Conservation (phyloP, 1,140 invertebrate genomes). For the Amyelois transitella region DNA sequence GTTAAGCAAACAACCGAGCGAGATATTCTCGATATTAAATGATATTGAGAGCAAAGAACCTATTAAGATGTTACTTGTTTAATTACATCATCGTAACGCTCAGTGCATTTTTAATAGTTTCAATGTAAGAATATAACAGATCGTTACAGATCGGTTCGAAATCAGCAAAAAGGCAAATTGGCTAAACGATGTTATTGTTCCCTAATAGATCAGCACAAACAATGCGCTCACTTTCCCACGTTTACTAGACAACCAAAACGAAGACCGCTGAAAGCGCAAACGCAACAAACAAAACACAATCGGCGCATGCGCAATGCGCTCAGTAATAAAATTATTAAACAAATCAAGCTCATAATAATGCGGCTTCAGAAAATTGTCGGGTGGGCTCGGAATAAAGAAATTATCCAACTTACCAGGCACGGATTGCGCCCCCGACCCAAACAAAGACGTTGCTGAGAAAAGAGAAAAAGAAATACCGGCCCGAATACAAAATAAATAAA, state of each 20-base stretch:
- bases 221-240: constrained; percentile 10
- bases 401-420: constrained; percentile 65
- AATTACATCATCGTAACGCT: too few species aligned
- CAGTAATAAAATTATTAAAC: constrained; percentile 73
- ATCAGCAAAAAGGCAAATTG: background rate
- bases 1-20: background rate
- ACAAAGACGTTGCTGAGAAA: constrained; percentile 68
- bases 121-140: background rate
- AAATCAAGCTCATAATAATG: constrained; percentile 70
- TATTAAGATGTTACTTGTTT: background rate
- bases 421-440: constrained; percentile 51
- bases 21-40: background rate
- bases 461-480: constrained; percentile 53
- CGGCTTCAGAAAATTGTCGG: constrained; percentile 65
- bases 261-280: constrained; percentile 25
- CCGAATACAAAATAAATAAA: constrained; percentile 60
- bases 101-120: background rate
- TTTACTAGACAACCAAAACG: constrained; percentile 19
- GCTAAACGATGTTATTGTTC: background rate
- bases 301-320: constrained; percentile 38
- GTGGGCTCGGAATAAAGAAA: constrained; percentile 67
- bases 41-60: background rate
- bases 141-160: background rate
- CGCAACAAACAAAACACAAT: constrained; percentile 39
- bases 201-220: background rate